These are phyloP conservation scores for Hafferia zeledoni DNA, from an alignment of 2,797 vertebrate species.

Conservation along the genomic window DNA sequence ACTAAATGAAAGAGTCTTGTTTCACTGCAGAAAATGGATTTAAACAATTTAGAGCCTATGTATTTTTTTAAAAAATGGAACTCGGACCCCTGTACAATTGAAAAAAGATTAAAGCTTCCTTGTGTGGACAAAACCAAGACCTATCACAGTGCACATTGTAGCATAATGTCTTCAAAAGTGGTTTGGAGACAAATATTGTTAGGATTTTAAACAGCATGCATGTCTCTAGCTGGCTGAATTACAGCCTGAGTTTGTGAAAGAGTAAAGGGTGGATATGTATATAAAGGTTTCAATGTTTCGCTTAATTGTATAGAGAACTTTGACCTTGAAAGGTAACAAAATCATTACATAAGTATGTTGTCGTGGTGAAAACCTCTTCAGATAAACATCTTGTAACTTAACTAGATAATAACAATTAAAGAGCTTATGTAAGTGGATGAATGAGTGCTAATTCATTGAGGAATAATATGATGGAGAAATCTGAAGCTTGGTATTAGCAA, in stretches of 20 bases:
- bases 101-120: background rate
- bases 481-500: background rate
- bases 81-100: fast-evolving
- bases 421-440: background rate
- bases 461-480: background rate
- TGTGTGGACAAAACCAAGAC: background rate
- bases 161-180: background rate
- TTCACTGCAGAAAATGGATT: background rate
- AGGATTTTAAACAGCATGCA: background rate
- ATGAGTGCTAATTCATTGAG: background rate
- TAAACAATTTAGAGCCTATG: background rate
- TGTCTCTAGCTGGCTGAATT: background rate
- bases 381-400: background rate
- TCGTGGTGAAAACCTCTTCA: background rate
- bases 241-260: background rate
- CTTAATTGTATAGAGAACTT: background rate
- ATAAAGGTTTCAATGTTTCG: background rate
- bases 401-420: background rate
- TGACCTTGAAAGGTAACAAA: background rate
- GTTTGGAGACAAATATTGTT: background rate
- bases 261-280: background rate
- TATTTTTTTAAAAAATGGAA: background rate
- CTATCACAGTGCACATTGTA: background rate
- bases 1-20: background rate
- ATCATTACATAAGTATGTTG: background rate